Evolutionary conservation across 2,113 vertebrate genomes (phyloP).

Genomic region (Eudorcas thomsonii): DNA sequence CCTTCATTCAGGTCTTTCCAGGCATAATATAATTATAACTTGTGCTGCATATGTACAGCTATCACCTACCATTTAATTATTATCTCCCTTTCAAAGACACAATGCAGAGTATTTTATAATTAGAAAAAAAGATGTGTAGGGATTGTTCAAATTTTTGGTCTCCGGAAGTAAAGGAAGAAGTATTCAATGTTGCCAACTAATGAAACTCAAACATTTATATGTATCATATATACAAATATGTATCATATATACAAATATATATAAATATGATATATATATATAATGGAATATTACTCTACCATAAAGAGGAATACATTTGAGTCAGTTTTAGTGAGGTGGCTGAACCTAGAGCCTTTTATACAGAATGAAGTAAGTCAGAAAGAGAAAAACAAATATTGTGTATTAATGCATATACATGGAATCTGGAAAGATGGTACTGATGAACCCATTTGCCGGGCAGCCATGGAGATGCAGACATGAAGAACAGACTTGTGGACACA

Average conservation of each 20-base stretch:
- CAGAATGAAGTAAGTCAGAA: background rate
- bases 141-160: background rate
- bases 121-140: background rate
- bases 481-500: background rate
- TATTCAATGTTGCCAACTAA: background rate
- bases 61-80: background rate
- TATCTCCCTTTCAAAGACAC: background rate
- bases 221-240: background rate
- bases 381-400: background rate
- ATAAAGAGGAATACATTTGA: background rate
- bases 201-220: background rate
- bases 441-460: background rate
- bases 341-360: background rate
- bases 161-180: background rate
- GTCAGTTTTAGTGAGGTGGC: background rate
- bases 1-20: background rate
- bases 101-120: background rate
- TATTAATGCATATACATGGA: background rate
- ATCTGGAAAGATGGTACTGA: background rate
- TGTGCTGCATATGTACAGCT: background rate
- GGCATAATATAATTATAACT: background rate
- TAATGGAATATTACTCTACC: background rate
- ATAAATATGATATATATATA: background rate
- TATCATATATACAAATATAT: no score
- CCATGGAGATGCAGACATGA: background rate